phyloP scores from a whole-genome alignment of 2,888 invertebrate genomes.

The Synanthedon vespiformis region DNA sequence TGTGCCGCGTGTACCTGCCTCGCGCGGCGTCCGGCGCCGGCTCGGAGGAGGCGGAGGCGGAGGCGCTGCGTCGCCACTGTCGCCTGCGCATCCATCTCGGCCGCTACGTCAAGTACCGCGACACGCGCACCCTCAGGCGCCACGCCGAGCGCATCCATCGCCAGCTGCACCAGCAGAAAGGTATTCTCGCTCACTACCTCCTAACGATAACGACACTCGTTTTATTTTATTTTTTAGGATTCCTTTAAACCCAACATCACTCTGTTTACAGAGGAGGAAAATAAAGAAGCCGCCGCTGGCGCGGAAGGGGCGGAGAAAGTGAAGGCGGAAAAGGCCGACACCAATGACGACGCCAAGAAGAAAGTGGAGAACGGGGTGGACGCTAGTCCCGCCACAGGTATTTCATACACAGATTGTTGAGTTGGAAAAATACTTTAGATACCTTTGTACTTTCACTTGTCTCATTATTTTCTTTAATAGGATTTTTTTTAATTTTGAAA shows the following conservation, averaged over 20 bases:
- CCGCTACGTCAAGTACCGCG: slow-evolving; percentile 81
- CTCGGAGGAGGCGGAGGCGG: slow-evolving; percentile 69
- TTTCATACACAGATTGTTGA: neutral
- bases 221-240: too few relatives aligned
- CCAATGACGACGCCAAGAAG: slow-evolving; percentile 49
- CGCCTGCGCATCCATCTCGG: slow-evolving; percentile 80
- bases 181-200: slow-evolving; percentile 13
- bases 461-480: too few relatives aligned
- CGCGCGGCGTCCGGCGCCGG: slow-evolving; percentile 56
- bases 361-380: slow-evolving; percentile 55
- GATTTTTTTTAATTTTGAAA: too few relatives aligned
- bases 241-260: too few relatives aligned
- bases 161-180: slow-evolving; percentile 64
- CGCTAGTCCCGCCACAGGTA: slow-evolving; percentile 33
- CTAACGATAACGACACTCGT: too few relatives aligned
- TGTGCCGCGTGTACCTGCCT: slow-evolving; percentile 82
- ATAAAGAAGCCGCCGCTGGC: slow-evolving; percentile 21
- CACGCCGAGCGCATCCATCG: slow-evolving; percentile 78
- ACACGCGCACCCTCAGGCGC: slow-evolving; percentile 78
- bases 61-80: slow-evolving; percentile 78
- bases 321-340: slow-evolving; percentile 49
- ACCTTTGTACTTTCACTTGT: too few relatives aligned
- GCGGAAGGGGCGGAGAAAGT: slow-evolving; percentile 32
- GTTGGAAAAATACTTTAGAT: too few relatives aligned
- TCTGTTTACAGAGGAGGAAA: slow-evolving; percentile 37